These are phyloP conservation scores for Leucophora obtusa DNA, from an alignment of 2,888 invertebrate species.

Conservation along the genomic window DNA sequence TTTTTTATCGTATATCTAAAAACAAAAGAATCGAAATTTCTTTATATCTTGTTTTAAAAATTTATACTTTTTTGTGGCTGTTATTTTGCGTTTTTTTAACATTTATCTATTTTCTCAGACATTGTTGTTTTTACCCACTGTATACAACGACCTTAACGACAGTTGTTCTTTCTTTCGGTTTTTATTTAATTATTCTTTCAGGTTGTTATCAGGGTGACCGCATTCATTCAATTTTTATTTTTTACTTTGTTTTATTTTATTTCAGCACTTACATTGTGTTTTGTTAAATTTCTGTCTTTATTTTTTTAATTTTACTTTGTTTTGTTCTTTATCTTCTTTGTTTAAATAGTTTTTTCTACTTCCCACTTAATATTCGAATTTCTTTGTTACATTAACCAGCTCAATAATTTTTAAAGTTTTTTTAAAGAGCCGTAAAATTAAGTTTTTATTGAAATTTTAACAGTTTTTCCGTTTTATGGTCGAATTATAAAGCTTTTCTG, in stretches of 20 bases:
- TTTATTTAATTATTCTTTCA: slow-evolving; percentile 12
- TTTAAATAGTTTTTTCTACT: slow-evolving; percentile 48
- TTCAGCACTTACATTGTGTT: slow-evolving; percentile 55
- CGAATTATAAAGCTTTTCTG: not conserved
- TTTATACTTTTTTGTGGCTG: slow-evolving; percentile 21
- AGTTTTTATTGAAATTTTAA: not conserved
- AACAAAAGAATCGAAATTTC: slow-evolving; percentile 33
- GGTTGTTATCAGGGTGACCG: slow-evolving; percentile 29
- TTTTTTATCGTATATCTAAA: slow-evolving; percentile 21
- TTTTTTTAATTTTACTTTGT: slow-evolving; percentile 56
- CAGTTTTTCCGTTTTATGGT: not conserved
- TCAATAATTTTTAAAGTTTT: slow-evolving; percentile 11
- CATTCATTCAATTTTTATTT: slow-evolving; percentile 4
- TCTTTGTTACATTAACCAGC: slow-evolving; percentile 37
- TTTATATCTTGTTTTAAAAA: slow-evolving; percentile 31
- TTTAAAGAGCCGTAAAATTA: not conserved
- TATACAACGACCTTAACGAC: slow-evolving; percentile 51
- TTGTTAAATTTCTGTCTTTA: slow-evolving; percentile 43
- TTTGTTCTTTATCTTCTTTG: slow-evolving; percentile 62
- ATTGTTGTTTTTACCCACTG: slow-evolving; percentile 32
- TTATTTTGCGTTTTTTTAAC: slow-evolving; percentile 21
- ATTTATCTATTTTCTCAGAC: slow-evolving; percentile 26
- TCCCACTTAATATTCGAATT: slow-evolving; percentile 11
- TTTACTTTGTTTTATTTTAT: slow-evolving; percentile 21
- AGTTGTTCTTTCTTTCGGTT: slow-evolving; percentile 40